Evolutionary conservation across 2,797 vertebrate species (phyloP).

Genomic region (Myripristis murdjan): DNA sequence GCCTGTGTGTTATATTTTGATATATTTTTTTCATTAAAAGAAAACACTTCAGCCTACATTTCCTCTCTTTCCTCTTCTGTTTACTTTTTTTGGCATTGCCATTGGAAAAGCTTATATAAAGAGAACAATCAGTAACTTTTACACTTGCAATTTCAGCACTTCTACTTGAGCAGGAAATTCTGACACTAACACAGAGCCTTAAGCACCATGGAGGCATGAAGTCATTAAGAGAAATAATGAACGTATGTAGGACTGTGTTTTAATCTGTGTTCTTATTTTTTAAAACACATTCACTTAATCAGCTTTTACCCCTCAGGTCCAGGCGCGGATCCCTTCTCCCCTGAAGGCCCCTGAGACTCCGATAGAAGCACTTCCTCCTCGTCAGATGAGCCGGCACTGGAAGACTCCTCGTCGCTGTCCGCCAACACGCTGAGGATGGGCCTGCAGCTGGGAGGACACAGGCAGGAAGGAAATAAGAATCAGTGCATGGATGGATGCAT

Average conservation of each 20-base stretch:
- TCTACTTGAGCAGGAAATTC: too few species aligned
- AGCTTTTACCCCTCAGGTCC: constrained; percentile 85
- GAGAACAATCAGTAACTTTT: too few species aligned
- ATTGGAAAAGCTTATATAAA: too few species aligned
- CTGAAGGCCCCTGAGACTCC: constrained; percentile 75
- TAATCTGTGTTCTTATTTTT: not conserved
- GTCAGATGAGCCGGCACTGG: constrained; percentile 91
- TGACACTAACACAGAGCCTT: not conserved
- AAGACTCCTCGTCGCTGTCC: constrained; percentile 93
- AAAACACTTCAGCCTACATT: too few species aligned
- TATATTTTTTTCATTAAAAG: too few species aligned
- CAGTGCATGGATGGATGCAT: not conserved
- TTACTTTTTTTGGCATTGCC: too few species aligned
- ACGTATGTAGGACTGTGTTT: not conserved
- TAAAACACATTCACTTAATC: not conserved
- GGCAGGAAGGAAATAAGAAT: not conserved
- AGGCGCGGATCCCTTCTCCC: constrained; percentile 78
- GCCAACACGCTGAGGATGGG: constrained; percentile 85
- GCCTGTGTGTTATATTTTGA: too few species aligned
- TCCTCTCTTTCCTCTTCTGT: too few species aligned
- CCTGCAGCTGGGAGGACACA: constrained; percentile 64
- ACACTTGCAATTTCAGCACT: too few species aligned
- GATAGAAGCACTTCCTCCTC: constrained; percentile 86
- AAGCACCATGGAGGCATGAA: too few species aligned
- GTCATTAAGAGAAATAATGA: too few species aligned